These are phyloP conservation scores for Drosophila melanosoma DNA, from an alignment of 2,888 invertebrate genomes.

Conservation along the genomic window DNA sequence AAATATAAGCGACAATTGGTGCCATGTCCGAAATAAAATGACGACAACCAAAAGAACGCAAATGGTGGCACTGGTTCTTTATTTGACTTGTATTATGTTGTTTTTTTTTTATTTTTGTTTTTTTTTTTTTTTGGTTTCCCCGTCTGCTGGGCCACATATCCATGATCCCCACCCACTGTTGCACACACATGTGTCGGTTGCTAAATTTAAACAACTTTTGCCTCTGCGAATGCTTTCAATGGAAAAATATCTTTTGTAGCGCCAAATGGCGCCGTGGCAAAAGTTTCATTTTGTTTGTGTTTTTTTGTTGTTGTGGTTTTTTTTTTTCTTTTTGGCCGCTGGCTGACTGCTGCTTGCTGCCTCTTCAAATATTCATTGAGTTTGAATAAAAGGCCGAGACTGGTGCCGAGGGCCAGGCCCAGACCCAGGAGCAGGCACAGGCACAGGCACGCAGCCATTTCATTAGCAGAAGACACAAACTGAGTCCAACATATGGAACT, in stretches of 20 bases:
- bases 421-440: constrained; percentile 30
- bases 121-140: constrained; percentile 6
- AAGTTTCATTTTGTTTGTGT: constrained; percentile 66
- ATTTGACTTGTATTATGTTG: constrained; percentile 4
- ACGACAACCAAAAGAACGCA: constrained; percentile 46
- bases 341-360: constrained; percentile 39
- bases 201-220: constrained; percentile 77
- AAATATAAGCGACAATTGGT: constrained; percentile 61
- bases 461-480: constrained; percentile 60
- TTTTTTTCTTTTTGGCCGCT: constrained; percentile 7
- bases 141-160: constrained; percentile 10
- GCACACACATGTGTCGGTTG: constrained; percentile 66
- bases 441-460: constrained; percentile 63
- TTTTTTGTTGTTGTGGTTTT: not conserved
- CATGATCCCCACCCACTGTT: constrained; percentile 54
- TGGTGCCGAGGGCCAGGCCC: constrained; percentile 25
- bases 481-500: constrained; percentile 66
- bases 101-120: constrained; percentile 1
- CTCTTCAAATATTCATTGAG: constrained; percentile 80
- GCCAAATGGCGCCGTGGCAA: constrained; percentile 77
- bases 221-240: constrained; percentile 68
- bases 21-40: constrained; percentile 54
- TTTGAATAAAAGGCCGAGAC: constrained; percentile 71
- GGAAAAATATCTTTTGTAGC: constrained; percentile 78
- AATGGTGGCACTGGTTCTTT: constrained; percentile 55